These are phyloP conservation scores for Drosophila mojavensis DNA, from an alignment of 1,140 invertebrate species.

Conservation along the genomic window DNA sequence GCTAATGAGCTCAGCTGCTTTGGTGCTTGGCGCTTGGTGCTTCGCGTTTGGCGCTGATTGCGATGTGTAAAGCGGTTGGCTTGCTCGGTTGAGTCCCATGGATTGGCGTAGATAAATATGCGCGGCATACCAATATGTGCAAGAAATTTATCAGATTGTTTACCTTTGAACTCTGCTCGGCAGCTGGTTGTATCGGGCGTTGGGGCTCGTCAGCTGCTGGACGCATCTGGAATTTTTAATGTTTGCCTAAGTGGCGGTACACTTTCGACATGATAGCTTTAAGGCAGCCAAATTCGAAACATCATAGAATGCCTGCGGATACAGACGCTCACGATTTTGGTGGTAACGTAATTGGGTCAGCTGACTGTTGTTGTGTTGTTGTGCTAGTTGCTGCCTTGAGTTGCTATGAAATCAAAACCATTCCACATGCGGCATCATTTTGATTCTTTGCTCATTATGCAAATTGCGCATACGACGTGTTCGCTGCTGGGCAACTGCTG, in stretches of 20 bases:
- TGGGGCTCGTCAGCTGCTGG: constrained; percentile 19
- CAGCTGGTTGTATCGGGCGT: constrained; percentile 22
- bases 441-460: constrained; percentile 65
- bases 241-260: constrained; percentile 44
- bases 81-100: constrained; percentile 20
- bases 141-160: constrained; percentile 60
- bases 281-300: constrained; percentile 55
- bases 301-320: constrained; percentile 51
- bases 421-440: constrained; percentile 37
- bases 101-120: constrained; percentile 34
- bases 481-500: constrained; percentile 39
- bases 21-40: constrained; percentile 13
- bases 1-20: constrained; percentile 59
- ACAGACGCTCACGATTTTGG: constrained; percentile 61
- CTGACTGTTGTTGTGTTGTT: constrained; percentile 14
- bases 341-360: constrained; percentile 65
- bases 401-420: constrained; percentile 37
- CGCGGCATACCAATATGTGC: constrained; percentile 60
- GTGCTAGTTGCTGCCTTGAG: constrained; percentile 15
- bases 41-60: constrained; percentile 45
- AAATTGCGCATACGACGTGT: constrained; percentile 75
- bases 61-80: constrained; percentile 35
- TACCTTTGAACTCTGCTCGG: constrained; percentile 64
- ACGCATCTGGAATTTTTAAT: constrained; percentile 62
- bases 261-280: constrained; percentile 53